These are phyloP conservation scores for Zosterops lateralis DNA, from an alignment of 2,113 vertebrate species.

Conservation along the genomic window DNA sequence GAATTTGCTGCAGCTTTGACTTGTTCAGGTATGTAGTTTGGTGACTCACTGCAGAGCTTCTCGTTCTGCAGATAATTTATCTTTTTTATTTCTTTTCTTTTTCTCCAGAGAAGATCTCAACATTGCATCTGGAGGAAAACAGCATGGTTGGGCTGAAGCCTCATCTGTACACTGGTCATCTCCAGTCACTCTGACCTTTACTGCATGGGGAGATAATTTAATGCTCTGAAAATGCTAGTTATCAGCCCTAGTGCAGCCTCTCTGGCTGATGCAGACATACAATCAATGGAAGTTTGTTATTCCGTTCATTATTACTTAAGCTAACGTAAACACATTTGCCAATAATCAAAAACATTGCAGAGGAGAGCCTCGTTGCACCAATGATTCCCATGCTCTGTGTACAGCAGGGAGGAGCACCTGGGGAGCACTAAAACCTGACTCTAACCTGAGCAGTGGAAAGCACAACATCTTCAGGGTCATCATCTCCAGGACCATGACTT, in stretches of 20 bases:
- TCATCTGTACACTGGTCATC: neutral
- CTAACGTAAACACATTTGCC: fast-evolving
- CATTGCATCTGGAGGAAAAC: neutral
- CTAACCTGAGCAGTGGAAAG: neutral
- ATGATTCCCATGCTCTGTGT: neutral
- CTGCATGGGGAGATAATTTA: neutral
- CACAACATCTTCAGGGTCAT: fast-evolving
- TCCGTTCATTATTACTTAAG: neutral
- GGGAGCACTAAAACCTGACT: neutral
- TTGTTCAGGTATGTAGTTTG: neutral
- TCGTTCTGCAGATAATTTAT: neutral
- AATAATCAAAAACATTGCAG: neutral
- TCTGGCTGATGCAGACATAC: neutral
- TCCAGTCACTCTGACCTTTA: neutral
- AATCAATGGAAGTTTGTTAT: neutral
- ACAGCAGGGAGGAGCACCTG: fast-evolving
- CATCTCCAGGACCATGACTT: neutral
- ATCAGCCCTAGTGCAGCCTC: neutral
- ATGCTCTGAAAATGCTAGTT: neutral
- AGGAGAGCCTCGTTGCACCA: fast-evolving
- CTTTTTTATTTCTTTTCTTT: too few species aligned
- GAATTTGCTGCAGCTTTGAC: neutral
- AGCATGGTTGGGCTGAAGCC: neutral
- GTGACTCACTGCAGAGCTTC: neutral
- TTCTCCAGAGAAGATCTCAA: neutral